phyloP scores from a whole-genome alignment of 2,113 vertebrate species.

The Epinephelus lanceolatus region DNA sequence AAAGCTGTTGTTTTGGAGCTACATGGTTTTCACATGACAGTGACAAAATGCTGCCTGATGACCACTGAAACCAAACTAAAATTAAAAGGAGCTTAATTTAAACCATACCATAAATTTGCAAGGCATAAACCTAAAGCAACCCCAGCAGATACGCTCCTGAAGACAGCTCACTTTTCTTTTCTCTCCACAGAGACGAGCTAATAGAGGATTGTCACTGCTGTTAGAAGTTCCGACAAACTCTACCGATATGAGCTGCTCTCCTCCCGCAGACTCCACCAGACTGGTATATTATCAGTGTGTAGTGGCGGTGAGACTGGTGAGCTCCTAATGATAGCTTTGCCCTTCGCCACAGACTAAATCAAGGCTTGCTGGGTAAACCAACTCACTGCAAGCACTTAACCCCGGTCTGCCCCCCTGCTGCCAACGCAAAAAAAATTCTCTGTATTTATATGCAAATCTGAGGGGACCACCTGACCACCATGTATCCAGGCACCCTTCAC shows the following conservation, averaged over 20 bases:
- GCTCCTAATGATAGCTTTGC: conserved; percentile 80
- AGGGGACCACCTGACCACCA: conserved; percentile 55
- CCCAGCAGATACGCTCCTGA: neutral
- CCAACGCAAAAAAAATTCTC: conserved; percentile 56
- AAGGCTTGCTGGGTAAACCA: conserved; percentile 77
- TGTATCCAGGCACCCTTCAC: conserved; percentile 6
- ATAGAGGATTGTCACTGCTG: neutral
- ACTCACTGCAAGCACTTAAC: conserved; percentile 78
- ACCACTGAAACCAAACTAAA: neutral
- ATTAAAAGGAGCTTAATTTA: neutral
- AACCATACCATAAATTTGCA: neutral
- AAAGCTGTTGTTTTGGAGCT: neutral
- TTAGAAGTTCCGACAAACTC: conserved; percentile 17
- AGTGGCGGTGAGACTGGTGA: conserved; percentile 66
- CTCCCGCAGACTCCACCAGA: conserved; percentile 34
- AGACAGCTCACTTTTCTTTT: neutral
- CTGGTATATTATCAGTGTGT: conserved; percentile 51
- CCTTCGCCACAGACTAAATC: conserved; percentile 77
- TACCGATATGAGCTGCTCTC: neutral
- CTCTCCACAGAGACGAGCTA: neutral
- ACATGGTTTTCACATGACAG: neutral
- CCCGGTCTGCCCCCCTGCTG: conserved; percentile 61
- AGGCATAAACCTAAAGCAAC: neutral
- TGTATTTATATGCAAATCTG: conserved; percentile 76
- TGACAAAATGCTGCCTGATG: neutral